Percentiles rank a stretch among this genome's conserved stretches.
phyloP scores from a whole-genome alignment of 2,113 vertebrate species.

The Colossoma macropomum region DNA sequence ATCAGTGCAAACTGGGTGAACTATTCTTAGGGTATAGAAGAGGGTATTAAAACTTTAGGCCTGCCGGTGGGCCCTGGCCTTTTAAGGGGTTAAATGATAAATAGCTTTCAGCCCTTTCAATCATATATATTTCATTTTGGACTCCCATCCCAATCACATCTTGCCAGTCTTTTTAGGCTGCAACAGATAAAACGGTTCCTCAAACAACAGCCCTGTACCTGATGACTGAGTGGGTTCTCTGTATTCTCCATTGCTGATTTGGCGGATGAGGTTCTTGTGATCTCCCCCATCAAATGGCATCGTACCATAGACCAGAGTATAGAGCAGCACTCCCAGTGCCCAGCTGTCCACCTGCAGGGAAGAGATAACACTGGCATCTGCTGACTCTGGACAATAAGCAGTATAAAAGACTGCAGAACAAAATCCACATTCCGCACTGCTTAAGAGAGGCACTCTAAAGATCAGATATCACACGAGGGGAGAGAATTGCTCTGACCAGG shows the following conservation, averaged over 20 bases:
- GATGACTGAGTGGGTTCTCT: constrained; percentile 97
- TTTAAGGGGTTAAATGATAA: too few species aligned
- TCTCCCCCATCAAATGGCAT: constrained; percentile 99
- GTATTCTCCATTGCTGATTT: constrained; percentile 99
- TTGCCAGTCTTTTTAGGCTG: background rate
- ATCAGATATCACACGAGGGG: constrained; percentile 2
- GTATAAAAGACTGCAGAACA: constrained; percentile 5
- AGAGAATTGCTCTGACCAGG: background rate
- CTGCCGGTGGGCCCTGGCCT: too few species aligned
- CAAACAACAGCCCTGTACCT: constrained; percentile 76
- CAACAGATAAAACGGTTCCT: background rate
- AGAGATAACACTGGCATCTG: constrained; percentile 38
- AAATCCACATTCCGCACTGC: background rate
- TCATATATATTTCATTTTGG: too few species aligned
- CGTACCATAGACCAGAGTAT: constrained; percentile 95
- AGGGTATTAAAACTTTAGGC: too few species aligned
- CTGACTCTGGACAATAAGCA: constrained; percentile 47
- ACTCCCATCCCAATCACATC: background rate
- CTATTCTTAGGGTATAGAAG: too few species aligned
- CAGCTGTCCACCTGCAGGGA: constrained; percentile 93
- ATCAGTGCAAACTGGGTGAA: too few species aligned
- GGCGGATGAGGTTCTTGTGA: constrained; percentile 97
- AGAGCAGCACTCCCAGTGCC: constrained; percentile 97
- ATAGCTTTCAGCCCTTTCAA: too few species aligned
- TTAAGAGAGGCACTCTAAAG: background rate